Conservation (phyloP, 2,113 vertebrate species). For the human region DNA sequence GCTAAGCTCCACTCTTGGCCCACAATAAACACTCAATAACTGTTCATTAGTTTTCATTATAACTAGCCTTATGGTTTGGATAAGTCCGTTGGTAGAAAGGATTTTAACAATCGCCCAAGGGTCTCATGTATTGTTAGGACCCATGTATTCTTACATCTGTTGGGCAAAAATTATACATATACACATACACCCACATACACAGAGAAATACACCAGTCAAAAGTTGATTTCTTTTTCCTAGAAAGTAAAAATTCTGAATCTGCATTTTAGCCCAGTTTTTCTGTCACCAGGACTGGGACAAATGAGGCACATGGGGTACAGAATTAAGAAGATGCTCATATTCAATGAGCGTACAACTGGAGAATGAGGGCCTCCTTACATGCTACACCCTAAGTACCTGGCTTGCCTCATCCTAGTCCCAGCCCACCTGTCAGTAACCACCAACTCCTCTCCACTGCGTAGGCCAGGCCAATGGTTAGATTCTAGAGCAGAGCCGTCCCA, state of each 20-base stretch:
- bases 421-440: not conserved
- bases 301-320: not conserved
- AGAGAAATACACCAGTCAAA: not conserved
- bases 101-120: not conserved
- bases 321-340: not conserved
- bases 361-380: not conserved
- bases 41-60: not conserved
- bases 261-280: not conserved
- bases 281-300: not conserved
- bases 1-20: not conserved
- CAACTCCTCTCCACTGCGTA: not conserved
- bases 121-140: not conserved
- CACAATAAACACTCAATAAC: not conserved
- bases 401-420: too few relatives aligned
- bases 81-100: not conserved
- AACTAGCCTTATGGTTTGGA: not conserved
- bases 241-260: constrained; percentile 14
- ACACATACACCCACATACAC: not conserved
- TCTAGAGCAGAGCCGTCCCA: not conserved
- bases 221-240: not conserved
- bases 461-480: not conserved
- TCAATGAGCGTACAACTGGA: rapidly evolving
- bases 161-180: not conserved
- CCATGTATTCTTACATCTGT: not conserved
- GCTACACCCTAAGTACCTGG: not conserved